Evolutionary conservation across 2,888 invertebrate species (phyloP).

Genomic region (Melanotus villosus): DNA sequence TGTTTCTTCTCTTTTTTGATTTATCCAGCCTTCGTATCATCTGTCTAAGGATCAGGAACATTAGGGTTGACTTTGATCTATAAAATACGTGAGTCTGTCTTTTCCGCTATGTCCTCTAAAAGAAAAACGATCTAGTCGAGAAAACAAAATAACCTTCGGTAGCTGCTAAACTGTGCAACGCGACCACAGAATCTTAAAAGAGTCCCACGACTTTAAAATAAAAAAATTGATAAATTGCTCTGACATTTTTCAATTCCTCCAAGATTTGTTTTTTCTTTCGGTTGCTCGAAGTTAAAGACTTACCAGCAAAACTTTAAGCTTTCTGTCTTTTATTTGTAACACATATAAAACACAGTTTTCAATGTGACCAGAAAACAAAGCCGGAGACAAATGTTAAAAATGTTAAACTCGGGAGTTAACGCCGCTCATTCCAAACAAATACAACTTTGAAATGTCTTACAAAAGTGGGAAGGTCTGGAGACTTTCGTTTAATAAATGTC

Average conservation of each 20-base stretch:
- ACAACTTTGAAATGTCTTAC: too few relatives aligned
- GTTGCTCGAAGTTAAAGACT: background rate
- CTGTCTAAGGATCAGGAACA: conserved; percentile 19
- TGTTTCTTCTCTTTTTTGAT: conserved; percentile 16
- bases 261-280: conserved; percentile 11
- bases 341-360: too few relatives aligned
- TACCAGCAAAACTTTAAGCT: background rate
- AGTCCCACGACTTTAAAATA: conserved; percentile 13
- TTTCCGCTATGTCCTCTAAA: conserved; percentile 31
- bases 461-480: background rate
- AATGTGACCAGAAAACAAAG: too few relatives aligned
- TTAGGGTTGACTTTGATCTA: conserved; percentile 28
- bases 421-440: too few relatives aligned
- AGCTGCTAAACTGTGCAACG: conserved; percentile 27
- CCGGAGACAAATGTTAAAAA: too few relatives aligned
- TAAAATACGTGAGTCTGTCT: conserved; percentile 28
- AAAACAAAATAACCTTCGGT: conserved; percentile 26
- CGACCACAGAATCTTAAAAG: conserved; percentile 27
- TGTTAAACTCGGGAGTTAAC: too few relatives aligned
- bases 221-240: conserved; percentile 28
- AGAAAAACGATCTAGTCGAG: conserved; percentile 33
- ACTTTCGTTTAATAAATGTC: background rate
- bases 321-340: background rate
- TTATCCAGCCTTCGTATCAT: conserved; percentile 7
- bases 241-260: conserved; percentile 22